Conservation (phyloP, 1,140 invertebrate genomes). For the Trichoplusia ni region DNA sequence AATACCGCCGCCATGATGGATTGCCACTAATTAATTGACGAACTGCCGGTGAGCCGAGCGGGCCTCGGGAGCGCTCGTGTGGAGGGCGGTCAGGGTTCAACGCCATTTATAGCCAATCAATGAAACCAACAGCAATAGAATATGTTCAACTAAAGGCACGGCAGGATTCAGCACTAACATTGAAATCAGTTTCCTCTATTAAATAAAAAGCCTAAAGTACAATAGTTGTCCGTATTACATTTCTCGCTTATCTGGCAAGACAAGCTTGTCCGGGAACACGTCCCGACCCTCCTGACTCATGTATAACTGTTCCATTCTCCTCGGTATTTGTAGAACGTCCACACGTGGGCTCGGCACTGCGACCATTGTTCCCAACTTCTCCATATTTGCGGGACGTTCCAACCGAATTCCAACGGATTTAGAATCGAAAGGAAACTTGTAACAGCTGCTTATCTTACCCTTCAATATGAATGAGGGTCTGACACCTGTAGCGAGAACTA, state of each 20-base stretch:
- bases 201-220: no score
- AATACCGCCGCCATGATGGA: slow-evolving; percentile 10
- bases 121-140: no score
- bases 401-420: slow-evolving; percentile 4
- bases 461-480: background rate
- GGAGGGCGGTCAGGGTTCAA: background rate
- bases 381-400: background rate
- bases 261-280: background rate
- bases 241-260: background rate
- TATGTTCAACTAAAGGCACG: no score
- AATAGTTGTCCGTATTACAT: no score
- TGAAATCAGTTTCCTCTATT: no score
- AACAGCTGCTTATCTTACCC: slow-evolving; percentile 7
- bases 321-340: slow-evolving; percentile 1
- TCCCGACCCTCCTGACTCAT: background rate
- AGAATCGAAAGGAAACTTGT: slow-evolving; percentile 13
- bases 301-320: background rate
- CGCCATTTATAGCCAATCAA: no score
- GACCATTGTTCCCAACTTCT: slow-evolving; percentile 1
- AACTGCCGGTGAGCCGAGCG: background rate
- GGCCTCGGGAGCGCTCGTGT: background rate
- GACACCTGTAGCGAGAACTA: background rate
- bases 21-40: slow-evolving; percentile 8
- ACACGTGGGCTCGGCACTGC: slow-evolving; percentile 6
- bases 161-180: no score